A percentile compares a stretch with the other conserved stretches of the same genome.
Evolutionary conservation across 2,888 invertebrate genomes (phyloP).

Genomic region (Leucozona laternaria): DNA sequence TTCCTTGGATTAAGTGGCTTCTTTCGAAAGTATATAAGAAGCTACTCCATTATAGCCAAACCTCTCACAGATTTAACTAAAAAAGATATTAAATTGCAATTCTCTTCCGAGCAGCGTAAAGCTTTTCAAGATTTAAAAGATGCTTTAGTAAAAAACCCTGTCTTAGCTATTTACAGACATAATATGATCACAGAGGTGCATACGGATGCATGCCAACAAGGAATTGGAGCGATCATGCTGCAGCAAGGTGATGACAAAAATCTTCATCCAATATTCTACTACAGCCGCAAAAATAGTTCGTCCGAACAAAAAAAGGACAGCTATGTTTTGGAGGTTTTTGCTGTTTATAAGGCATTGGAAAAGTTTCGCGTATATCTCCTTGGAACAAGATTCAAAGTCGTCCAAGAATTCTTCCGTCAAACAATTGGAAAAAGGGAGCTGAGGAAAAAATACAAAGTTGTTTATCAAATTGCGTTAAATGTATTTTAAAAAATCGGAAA

Average conservation of each 20-base stretch:
- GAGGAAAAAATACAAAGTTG: conserved; percentile 25
- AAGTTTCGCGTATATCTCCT: conserved; percentile 34
- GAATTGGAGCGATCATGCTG: conserved; percentile 34
- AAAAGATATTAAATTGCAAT: conserved; percentile 18
- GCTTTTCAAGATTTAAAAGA: conserved; percentile 16
- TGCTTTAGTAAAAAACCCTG: not conserved
- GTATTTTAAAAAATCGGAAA: conserved; percentile 25
- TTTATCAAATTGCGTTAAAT: conserved; percentile 29
- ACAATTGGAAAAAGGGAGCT: conserved; percentile 26
- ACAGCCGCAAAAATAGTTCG: conserved; percentile 29
- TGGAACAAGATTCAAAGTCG: conserved; percentile 40
- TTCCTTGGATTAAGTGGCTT: conserved; percentile 49
- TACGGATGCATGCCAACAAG: conserved; percentile 35
- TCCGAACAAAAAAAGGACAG: conserved; percentile 41
- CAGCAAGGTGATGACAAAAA: conserved; percentile 31
- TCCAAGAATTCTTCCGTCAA: conserved; percentile 39
- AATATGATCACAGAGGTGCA: conserved; percentile 11
- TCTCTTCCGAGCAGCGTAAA: conserved; percentile 17
- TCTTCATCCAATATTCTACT: conserved; percentile 29
- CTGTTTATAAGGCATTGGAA: conserved; percentile 31
- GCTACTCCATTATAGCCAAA: conserved; percentile 16
- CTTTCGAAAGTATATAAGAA: conserved; percentile 48
- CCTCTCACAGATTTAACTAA: conserved; percentile 16
- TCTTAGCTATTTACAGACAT: conserved; percentile 14
- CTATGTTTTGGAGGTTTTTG: conserved; percentile 34